phyloP scores from a whole-genome alignment of 2,888 invertebrate genomes.

The Eupithecia pulchellata region DNA sequence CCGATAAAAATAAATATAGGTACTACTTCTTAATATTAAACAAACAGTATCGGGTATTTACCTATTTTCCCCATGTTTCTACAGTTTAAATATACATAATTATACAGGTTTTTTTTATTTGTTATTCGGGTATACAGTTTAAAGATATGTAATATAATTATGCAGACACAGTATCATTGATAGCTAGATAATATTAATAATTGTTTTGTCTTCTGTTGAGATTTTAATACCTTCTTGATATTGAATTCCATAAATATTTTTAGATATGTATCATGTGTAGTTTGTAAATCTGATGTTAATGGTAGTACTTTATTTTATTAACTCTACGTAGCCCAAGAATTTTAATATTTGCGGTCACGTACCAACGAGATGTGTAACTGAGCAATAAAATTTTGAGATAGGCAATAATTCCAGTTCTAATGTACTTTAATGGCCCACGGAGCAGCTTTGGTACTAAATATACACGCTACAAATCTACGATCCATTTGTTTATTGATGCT shows the following conservation, averaged over 20 bases:
- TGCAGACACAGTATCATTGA: no score
- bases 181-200: no score
- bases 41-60: no score
- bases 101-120: no score
- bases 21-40: background rate
- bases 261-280: no score
- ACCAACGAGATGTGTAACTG: conserved; percentile 30
- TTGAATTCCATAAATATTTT: no score
- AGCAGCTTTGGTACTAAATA: conserved; percentile 37
- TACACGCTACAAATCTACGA: conserved; percentile 34
- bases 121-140: no score
- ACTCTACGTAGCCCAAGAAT: conserved; percentile 10
- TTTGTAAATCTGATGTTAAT: background rate
- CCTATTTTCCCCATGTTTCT: no score
- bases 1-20: conserved; percentile 1
- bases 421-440: conserved; percentile 40
- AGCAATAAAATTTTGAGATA: conserved; percentile 40
- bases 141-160: no score
- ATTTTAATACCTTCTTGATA: no score
- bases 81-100: no score
- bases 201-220: no score
- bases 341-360: conserved; percentile 39
- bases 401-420: conserved; percentile 41
- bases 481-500: conserved; percentile 13
- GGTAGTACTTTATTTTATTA: background rate